Conservation (phyloP, 2,888 invertebrate species). For the Pemphredon lugubris region DNA sequence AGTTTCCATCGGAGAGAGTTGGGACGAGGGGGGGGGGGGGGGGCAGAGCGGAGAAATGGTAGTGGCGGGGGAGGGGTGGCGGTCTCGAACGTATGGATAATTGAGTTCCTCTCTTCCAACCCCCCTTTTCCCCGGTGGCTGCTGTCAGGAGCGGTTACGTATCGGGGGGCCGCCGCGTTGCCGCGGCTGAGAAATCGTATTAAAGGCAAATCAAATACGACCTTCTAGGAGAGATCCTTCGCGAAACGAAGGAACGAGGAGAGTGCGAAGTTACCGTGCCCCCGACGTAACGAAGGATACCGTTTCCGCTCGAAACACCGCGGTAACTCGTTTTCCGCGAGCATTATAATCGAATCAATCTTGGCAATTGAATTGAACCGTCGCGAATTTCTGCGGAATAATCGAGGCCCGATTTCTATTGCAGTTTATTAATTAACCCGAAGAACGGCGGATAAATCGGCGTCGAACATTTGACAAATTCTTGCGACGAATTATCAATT, state of each 20-base stretch:
- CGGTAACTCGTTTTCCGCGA: conserved; percentile 38
- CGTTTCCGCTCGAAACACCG: conserved; percentile 23
- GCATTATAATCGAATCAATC: conserved; percentile 42
- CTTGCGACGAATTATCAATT: too few species aligned
- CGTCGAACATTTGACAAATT: too few species aligned
- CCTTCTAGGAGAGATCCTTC: conserved; percentile 11
- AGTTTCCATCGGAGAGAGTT: too few species aligned
- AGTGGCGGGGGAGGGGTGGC: conserved; percentile 4
- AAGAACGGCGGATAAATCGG: too few species aligned
- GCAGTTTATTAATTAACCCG: conserved; percentile 42
- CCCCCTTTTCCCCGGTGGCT: conserved; percentile 2
- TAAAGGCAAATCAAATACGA: conserved; percentile 62
- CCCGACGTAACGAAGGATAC: conserved; percentile 18
- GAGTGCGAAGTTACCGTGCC: background rate
- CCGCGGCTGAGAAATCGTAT: conserved; percentile 55
- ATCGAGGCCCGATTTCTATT: conserved; percentile 37
- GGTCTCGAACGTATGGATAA: conserved; percentile 47
- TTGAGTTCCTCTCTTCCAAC: conserved; percentile 48
- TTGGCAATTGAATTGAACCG: conserved; percentile 36
- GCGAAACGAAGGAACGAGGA: conserved; percentile 26
- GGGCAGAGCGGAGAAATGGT: background rate
- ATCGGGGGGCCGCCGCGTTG: conserved; percentile 37
- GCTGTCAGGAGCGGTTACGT: conserved; percentile 56
- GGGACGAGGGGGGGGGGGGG: too few species aligned
- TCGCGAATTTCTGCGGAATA: conserved; percentile 40